Evolutionary conservation across 30 jellyfish, hydroid and myxozoan genomes (phyloP), one percentile per base, ranked within the genome.

Genomic region (Catostylus mosaicus): DNA sequence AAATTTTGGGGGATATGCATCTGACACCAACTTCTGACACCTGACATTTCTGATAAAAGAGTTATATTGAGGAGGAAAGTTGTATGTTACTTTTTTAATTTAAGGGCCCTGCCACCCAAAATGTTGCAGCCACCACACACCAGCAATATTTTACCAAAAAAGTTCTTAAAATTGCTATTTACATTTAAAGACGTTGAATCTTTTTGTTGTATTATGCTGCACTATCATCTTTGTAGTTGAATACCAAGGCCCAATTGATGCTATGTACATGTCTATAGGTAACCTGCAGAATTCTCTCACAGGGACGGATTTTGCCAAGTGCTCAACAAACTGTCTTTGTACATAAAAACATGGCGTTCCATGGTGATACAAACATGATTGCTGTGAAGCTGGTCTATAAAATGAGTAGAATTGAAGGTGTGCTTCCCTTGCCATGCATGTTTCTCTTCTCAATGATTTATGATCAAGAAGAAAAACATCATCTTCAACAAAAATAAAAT

Each of bases 261-360:
- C 84, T 33, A 73, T 46, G 56, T 73, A 73, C 30, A 73, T 73
- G 29, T 73, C 84, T 43, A 73, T 73, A 19, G 84, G 84, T 52
- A 73, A 63, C 34, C 84, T 73, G 45, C 84, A 73, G 29, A 73
- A 60, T 18, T 73, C 69, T 27, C 60, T 24, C 27, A 30, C 16
- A 11, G 51, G 32, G 2, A 73, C 84, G 1, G 24, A 57, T 33
- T 26, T 48, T 47, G 84, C 69, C 56, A 73, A 34, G 33, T 47
- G 84, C n/a, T 73, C 48, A 24, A 73, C 48, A 27, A 45, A 73
- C 1, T 31, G 19, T 7, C 68, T 57, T 22, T 30, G 45, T 30
- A 54, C 52, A 30, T 73, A 73, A 30, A 73, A 73, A 3, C 68
- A 57, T 29, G 47, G 69, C 16, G 84, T 73, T 37, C 84, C 84